Evolutionary conservation across 2,797 vertebrate species (phyloP).

Genomic region (Platyrinchus mystaceus): DNA sequence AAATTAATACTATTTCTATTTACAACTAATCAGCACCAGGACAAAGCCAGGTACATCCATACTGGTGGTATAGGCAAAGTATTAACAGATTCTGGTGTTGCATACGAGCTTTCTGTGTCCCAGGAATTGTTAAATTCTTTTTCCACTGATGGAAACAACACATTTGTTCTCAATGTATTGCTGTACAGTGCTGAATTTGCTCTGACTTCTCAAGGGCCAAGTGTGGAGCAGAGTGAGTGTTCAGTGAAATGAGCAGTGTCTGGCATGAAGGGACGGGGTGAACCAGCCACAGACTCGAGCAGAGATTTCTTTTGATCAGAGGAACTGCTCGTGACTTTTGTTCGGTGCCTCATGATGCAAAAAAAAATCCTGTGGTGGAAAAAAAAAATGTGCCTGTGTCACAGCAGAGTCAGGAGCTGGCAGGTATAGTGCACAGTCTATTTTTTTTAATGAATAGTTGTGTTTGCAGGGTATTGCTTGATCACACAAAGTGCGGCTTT

Average conservation of each 20-base stretch:
- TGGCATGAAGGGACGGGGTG: slow-evolving; percentile 1
- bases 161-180: background rate
- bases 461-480: slow-evolving; percentile 9
- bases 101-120: background rate
- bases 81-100: background rate
- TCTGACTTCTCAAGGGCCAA: background rate
- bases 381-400: background rate
- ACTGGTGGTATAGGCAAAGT: background rate
- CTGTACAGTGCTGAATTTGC: background rate
- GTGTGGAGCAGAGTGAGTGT: background rate
- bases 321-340: slow-evolving; percentile 41
- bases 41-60: background rate
- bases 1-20: background rate
- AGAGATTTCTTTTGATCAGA: slow-evolving; percentile 51
- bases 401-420: slow-evolving; percentile 11
- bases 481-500: background rate
- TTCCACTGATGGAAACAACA: background rate
- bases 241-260: slow-evolving; percentile 14
- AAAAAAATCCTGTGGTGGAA: background rate
- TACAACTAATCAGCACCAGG: background rate
- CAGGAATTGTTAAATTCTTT: slow-evolving; percentile 3
- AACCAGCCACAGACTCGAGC: background rate
- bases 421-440: background rate
- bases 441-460: slow-evolving; percentile 32
- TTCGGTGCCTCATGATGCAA: background rate